Evolutionary conservation across 2,888 invertebrate genomes (phyloP), one percentile per base, ranked within the genome.

Genomic region (Globia sparganii): DNA sequence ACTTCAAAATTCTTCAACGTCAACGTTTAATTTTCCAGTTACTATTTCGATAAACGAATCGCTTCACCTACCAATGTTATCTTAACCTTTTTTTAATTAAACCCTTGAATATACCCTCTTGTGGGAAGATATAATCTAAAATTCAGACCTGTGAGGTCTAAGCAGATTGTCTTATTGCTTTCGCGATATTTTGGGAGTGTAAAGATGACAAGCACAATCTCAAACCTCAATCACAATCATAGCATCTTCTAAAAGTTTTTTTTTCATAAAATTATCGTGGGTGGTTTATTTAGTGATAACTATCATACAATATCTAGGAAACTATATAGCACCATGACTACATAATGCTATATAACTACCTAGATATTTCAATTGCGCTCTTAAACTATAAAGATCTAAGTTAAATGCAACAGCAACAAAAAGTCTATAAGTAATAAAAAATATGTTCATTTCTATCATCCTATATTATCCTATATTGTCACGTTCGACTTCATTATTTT

Each of bases 1-100:
- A 53, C 34, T 67, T 28, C 13, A 37, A 74, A 78, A 49, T 58
- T 43, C 11, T 77, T 34, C 11, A 21, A 56, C 18, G 25, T 15
- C 18, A 25, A 37, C 18, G 6, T 40, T 4, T 58, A 25, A 46
- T 66, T 40, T 15, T 6, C 18, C 13, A 65, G 58, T 58, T 72
- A 18, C 49, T 59, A 34, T 34, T 28, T 40, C 3, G 4, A 31
- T 0, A 13, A 58, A 65, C 2, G 4, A 31, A 34, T 68, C 25
- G 4, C 43, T 43, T 37, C 4, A 4, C 2, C 21, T n/a, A 18
- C 21, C 31, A 67, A 18, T 31, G 5, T 31, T 43, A 13, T 25
- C 13, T 3, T 31, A 46, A 31, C 25, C 31, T 31, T 67, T 31
- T 25, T 2, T 1, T 18, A n/a, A 49, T 15, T 21, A 31, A 31